Evolutionary conservation across 2,888 invertebrate species (phyloP).

Genomic region (Pterobdella sp.): DNA sequence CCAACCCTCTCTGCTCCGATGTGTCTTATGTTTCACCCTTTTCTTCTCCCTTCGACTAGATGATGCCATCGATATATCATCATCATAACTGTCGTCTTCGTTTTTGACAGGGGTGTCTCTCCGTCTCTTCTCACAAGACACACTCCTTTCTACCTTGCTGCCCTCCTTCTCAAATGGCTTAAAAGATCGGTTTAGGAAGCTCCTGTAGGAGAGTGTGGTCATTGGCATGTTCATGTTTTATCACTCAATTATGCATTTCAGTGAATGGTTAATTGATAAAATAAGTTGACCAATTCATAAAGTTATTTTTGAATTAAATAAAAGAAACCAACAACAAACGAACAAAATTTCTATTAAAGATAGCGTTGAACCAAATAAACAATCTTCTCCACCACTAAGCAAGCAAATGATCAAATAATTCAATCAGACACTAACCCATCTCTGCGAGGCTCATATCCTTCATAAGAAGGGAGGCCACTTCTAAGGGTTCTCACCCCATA

Average conservation of each 20-base stretch:
- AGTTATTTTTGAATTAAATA: too few species aligned
- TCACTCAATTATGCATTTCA: too few species aligned
- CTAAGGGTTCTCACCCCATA: neutral
- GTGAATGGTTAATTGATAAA: too few species aligned
- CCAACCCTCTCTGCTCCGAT: too few species aligned
- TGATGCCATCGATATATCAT: neutral
- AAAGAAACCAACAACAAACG: too few species aligned
- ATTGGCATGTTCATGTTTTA: too few species aligned
- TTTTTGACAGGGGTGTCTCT: neutral
- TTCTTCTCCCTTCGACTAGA: neutral
- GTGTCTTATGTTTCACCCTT: neutral
- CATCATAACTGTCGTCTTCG: neutral
- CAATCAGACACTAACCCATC: constrained; percentile 5
- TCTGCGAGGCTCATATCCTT: constrained; percentile 23
- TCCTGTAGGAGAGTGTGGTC: neutral
- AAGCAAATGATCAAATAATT: too few species aligned
- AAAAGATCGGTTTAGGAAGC: neutral
- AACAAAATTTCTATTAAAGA: too few species aligned
- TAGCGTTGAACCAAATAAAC: too few species aligned
- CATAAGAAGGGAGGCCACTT: constrained; percentile 12
- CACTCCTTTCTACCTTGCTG: constrained; percentile 11
- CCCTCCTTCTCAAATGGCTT: constrained; percentile 3
- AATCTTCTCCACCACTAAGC: too few species aligned
- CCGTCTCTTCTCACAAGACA: constrained; percentile 9
- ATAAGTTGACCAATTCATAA: too few species aligned